A percentile compares a stretch with the other conserved stretches of the same genome.
Conservation (phyloP, 2,113 vertebrate species). For the Rhipidura dahli region DNA sequence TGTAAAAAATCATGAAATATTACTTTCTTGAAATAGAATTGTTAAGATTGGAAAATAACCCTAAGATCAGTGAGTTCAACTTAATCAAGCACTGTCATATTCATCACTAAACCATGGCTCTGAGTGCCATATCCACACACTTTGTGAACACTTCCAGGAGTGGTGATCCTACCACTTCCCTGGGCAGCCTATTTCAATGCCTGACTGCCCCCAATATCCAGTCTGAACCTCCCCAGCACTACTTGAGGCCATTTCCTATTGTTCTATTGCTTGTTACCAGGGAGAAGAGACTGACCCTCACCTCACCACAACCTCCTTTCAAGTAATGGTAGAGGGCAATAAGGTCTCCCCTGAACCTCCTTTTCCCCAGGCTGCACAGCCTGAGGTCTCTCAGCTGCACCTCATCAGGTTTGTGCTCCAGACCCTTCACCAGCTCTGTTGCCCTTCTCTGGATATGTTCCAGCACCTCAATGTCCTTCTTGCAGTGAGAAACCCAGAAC, state of each 20-base stretch:
- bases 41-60: background rate
- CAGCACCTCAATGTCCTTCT: background rate
- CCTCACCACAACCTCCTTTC: background rate
- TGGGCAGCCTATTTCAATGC: background rate
- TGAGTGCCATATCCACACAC: background rate
- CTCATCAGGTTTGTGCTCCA: background rate
- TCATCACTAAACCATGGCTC: background rate
- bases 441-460: accelerated
- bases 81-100: background rate
- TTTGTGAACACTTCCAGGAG: background rate
- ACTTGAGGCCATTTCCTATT: background rate
- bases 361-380: background rate
- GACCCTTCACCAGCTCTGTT: accelerated
- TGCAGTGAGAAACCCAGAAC: background rate
- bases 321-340: background rate
- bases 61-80: background rate
- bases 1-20: background rate
- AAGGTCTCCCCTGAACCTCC: background rate
- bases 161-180: background rate
- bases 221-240: background rate
- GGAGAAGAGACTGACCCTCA: background rate
- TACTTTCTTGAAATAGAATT: background rate
- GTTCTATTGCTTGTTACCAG: accelerated
- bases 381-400: accelerated
- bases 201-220: background rate